Evolutionary conservation across 1,140 invertebrate species (phyloP).

Genomic region (Cataglyphis hispanica): DNA sequence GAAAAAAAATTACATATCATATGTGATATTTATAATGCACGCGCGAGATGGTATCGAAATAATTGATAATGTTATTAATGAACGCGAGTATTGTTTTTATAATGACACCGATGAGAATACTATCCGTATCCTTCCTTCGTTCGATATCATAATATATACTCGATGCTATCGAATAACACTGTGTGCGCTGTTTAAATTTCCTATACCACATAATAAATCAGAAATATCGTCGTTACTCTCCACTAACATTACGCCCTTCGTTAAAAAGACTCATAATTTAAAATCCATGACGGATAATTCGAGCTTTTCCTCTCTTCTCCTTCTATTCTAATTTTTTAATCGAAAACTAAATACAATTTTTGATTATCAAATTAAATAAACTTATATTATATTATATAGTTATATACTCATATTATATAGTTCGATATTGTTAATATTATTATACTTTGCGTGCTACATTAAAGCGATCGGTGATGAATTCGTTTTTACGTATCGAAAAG

Average conservation of each 20-base stretch:
- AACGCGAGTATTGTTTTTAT: slow-evolving; percentile 56
- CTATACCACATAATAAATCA: slow-evolving; percentile 48
- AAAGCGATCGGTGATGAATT: background rate
- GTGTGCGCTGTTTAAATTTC: slow-evolving; percentile 40
- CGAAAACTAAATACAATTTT: slow-evolving; percentile 6
- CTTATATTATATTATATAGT: too few relatives aligned
- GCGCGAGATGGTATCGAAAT: slow-evolving; percentile 36
- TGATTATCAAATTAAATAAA: background rate
- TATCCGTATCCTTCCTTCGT: slow-evolving; percentile 29
- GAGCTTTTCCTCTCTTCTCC: background rate
- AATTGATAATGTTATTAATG: slow-evolving; percentile 56
- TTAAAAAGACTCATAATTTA: slow-evolving; percentile 17
- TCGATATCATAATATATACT: slow-evolving; percentile 43
- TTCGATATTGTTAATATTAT: background rate
- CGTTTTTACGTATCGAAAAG: background rate
- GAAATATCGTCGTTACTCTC: slow-evolving; percentile 19
- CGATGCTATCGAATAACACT: slow-evolving; percentile 42
- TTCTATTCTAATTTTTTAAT: background rate
- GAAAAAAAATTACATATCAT: background rate
- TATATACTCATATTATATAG: too few relatives aligned
- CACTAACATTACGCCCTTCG: background rate
- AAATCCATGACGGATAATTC: slow-evolving; percentile 35
- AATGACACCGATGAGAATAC: slow-evolving; percentile 36
- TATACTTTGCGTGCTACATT: background rate
- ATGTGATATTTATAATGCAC: slow-evolving; percentile 8